Evolutionary conservation across 2,888 invertebrate species (phyloP), one percentile per base, ranked within the genome.

Genomic region (Merodon equestris): DNA sequence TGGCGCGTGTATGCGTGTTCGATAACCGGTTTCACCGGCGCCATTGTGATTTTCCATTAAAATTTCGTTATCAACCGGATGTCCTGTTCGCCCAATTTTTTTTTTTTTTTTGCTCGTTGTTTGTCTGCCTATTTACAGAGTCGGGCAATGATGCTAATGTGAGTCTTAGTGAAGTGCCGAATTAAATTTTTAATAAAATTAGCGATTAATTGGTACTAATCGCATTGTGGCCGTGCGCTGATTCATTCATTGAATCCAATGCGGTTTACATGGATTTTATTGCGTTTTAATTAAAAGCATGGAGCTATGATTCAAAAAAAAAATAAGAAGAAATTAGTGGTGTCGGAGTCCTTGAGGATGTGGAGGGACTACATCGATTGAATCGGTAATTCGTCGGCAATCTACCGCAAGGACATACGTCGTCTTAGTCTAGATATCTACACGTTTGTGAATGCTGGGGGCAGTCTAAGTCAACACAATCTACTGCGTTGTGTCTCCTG

Each of bases 151-250:
- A 40, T 38, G 38, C 51, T 18, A n/a, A n/a, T 27, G 27, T 7
- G 3, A 27, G 27, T 27, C 7, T 27, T 27, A 27, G 27, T 27
- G 27, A 7, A 27, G 27, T 7, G 7, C 27, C 7, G 57, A 61
- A 77, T 77, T 67, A 45, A 72, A 77, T 72, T 72, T 68, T 72
- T 77, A 77, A 77, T 77, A 73, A 67, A 77, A 77, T 77, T 77
- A 68, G 77, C 67, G 73, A 77, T 77, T 73, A 77, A 77, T 77
- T 77, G 72, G 77, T 63, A 57, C 77, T 77, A 77, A 77, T 77
- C 77, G 57, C 36, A 27, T 63, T 77, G 73, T 63, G 77, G 72
- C 12, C 27, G 36, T 42, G 51, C 19, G 42, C 48, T 63, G 72
- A 77, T 73, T 68, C 77, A 73, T 73, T 77, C 73, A 77, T 77